Evolutionary conservation across 2,797 vertebrate species (phyloP).

Genomic region (Cossypha caffra): DNA sequence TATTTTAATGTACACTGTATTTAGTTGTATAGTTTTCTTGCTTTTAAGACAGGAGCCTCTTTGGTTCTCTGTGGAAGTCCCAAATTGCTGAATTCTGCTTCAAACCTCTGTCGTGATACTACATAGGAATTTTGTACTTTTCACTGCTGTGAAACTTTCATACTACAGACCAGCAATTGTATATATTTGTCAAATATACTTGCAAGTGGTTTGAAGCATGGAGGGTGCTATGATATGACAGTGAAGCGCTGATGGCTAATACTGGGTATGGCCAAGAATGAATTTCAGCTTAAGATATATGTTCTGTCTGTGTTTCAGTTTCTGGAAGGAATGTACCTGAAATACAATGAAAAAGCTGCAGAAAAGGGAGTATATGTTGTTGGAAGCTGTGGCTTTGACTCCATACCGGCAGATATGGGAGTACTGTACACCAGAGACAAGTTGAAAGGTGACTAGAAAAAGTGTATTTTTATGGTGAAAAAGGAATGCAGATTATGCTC

Average conservation of each 20-base stretch:
- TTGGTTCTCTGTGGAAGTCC: background rate
- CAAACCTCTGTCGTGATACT: background rate
- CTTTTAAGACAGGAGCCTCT: background rate
- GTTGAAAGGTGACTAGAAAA: conserved; percentile 84
- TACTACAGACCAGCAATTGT: rapidly evolving
- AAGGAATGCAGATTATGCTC: background rate
- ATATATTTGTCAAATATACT: background rate
- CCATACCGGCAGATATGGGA: conserved; percentile 94
- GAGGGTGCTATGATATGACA: background rate
- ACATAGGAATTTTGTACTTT: rapidly evolving
- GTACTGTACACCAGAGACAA: conserved; percentile 91
- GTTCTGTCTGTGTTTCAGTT: conserved; percentile 80
- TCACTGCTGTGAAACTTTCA: background rate
- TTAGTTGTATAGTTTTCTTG: background rate
- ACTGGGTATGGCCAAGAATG: background rate
- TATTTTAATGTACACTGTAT: background rate
- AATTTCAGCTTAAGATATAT: background rate
- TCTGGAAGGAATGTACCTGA: conserved; percentile 90
- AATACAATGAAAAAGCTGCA: conserved; percentile 86
- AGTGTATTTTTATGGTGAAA: background rate
- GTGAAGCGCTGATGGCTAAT: rapidly evolving
- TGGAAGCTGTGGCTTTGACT: conserved; percentile 97
- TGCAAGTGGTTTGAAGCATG: background rate
- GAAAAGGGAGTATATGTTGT: conserved; percentile 90
- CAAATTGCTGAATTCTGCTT: background rate